Conservation (phyloP, 1,140 invertebrate species). For the Camponotus floridanus region DNA sequence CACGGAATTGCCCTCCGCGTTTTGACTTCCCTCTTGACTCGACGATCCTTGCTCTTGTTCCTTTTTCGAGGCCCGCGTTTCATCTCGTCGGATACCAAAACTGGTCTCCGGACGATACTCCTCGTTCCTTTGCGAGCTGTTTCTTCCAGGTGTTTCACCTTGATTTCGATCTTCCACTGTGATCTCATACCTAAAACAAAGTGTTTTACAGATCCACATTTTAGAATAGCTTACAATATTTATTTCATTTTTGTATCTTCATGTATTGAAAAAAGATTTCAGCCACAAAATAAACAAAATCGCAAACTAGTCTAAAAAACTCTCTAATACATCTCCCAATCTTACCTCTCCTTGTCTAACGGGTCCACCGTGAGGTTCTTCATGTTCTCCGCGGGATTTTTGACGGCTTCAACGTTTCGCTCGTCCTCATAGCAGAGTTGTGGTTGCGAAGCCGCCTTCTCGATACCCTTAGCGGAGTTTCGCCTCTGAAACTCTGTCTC, state of each 20-base stretch:
- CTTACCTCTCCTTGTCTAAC: constrained; percentile 79
- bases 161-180: constrained; percentile 81
- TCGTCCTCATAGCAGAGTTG: constrained; percentile 88
- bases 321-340: background rate
- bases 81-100: constrained; percentile 81
- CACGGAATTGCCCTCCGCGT: constrained; percentile 65
- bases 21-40: constrained; percentile 65
- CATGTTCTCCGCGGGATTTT: constrained; percentile 73
- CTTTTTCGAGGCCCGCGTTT: constrained; percentile 77
- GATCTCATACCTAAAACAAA: constrained; percentile 79
- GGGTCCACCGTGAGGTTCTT: constrained; percentile 73
- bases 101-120: constrained; percentile 83
- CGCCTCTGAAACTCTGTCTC: constrained; percentile 79
- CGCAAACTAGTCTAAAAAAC: too few relatives aligned
- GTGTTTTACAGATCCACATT: background rate
- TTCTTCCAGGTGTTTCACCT: constrained; percentile 74
- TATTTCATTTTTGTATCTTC: background rate
- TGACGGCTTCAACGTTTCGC: constrained; percentile 70
- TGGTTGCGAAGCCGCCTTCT: constrained; percentile 88
- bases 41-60: constrained; percentile 64
- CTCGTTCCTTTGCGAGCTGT: constrained; percentile 80
- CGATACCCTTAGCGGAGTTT: constrained; percentile 80
- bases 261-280: background rate
- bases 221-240: background rate
- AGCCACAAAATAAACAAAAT: background rate